Base-by-base conservation (phyloP, 1,140 invertebrate genomes). In the Parapsyche elsis region DNA sequence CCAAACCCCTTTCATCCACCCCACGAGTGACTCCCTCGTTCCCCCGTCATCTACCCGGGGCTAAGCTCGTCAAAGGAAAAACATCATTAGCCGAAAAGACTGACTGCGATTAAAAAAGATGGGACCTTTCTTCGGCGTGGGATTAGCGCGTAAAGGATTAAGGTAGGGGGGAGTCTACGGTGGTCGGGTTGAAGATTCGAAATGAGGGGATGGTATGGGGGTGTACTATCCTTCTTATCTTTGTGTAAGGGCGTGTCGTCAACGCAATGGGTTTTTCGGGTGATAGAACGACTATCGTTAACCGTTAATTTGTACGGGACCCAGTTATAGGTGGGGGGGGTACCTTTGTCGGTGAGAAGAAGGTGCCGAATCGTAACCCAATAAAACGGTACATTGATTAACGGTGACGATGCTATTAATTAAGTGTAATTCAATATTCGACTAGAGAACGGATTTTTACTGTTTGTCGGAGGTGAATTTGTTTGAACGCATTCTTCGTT, bases 211-310 rank as follows among this genome's bases (percentile, higher is more conserved):
- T 61, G 59, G 59, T 1, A 23, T 26, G 24, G 23, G 24, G 9
- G 24, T 0, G 24, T 0, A 4, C 49, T 53, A 14, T 53, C 16
- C 16, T 53, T 26, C 64, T 67, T 67, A 67, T 67, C 64, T 67
- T 26, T 19, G 9, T 14, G 24, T 38, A 38, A 12, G 64, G 64
- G 64, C 64, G 64, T 67, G 64, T 67, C 64, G 64, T 67, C 64
- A 2, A 30, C 24, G 21, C 64, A 30, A 67, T 24, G 64, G 64
- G 19, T 67, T 67, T 67, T 67, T 67, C 64, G 21, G 49, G 64
- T 67, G 64, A 67, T 67, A 67, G 64, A 67, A 67, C 64, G 64
- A 67, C 64, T 30, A 67, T 67, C 64, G 64, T 67, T 67, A 67
- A 23, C 64, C 64, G 64, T 67, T 67, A 67, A 67, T 67, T 67